phyloP scores from a whole-genome alignment of 2,888 invertebrate species.

The Cosmorhoe ocellata region DNA sequence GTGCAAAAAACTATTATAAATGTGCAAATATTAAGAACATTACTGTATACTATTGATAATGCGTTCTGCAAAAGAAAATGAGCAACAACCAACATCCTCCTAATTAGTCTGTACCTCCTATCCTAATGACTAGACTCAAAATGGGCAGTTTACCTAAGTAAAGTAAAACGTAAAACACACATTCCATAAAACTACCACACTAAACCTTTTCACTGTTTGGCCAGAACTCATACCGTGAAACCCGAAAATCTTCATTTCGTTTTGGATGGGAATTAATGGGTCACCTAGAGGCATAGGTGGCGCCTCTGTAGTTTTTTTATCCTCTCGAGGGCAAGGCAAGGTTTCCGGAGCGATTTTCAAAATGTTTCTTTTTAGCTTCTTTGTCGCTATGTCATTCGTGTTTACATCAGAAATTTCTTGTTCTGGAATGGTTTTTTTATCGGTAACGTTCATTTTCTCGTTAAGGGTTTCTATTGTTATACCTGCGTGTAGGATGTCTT shows the following conservation, averaged over 20 bases:
- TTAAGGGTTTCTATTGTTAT: conserved; percentile 64
- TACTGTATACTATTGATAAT: too few species aligned
- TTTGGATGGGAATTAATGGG: conserved; percentile 71
- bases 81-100: conserved; percentile 44
- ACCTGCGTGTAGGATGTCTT: conserved; percentile 63
- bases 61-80: conserved; percentile 3
- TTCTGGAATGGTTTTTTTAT: conserved; percentile 52
- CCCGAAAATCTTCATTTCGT: conserved; percentile 76
- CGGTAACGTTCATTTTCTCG: conserved; percentile 61
- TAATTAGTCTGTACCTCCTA: conserved; percentile 64
- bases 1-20: not conserved
- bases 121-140: conserved; percentile 53
- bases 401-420: conserved; percentile 48
- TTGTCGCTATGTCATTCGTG: conserved; percentile 52
- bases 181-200: conserved; percentile 54
- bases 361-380: conserved; percentile 64
- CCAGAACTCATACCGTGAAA: conserved; percentile 64
- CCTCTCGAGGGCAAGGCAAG: conserved; percentile 69
- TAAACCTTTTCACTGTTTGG: conserved; percentile 36
- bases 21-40: not conserved
- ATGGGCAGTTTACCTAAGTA: conserved; percentile 52
- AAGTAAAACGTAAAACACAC: conserved; percentile 65
- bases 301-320: conserved; percentile 61
- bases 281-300: conserved; percentile 61
- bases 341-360: conserved; percentile 68